Percentiles rank a stretch among this genome's conserved stretches.
These are phyloP conservation scores for Lepidotrigona ventralis DNA, from an alignment of 1,140 invertebrate genomes.

Conservation along the genomic window DNA sequence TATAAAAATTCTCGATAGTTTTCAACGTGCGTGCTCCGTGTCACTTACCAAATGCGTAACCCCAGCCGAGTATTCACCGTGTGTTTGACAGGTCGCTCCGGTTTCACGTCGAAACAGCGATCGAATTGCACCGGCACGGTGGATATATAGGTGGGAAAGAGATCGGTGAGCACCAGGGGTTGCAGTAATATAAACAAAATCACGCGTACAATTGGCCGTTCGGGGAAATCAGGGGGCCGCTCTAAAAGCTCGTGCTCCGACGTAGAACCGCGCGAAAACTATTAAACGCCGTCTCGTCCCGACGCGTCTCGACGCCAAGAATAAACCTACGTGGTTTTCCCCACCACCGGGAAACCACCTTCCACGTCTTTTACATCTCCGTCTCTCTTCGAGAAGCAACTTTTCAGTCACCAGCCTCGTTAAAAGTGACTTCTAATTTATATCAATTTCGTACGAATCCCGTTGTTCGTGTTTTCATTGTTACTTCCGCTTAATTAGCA, in stretches of 20 bases:
- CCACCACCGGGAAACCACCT: slow-evolving; percentile 65
- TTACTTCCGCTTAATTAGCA: no score
- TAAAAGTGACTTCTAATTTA: no score
- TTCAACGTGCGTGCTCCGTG: neutral
- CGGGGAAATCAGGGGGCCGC: slow-evolving; percentile 23
- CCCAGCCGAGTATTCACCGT: neutral
- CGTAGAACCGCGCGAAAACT: slow-evolving; percentile 70
- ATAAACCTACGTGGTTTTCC: slow-evolving; percentile 71
- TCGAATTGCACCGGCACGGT: neutral
- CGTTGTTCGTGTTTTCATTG: no score
- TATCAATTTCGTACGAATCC: no score
- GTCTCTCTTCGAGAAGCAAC: slow-evolving; percentile 27
- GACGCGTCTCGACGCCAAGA: slow-evolving; percentile 73
- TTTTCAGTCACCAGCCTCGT: neutral
- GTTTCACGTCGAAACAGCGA: neutral
- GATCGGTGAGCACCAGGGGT: neutral
- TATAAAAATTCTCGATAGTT: neutral
- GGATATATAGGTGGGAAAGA: neutral
- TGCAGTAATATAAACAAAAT: slow-evolving; percentile 17
- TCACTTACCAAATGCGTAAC: slow-evolving; percentile 2
- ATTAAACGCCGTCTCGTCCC: slow-evolving; percentile 67
- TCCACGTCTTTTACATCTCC: slow-evolving; percentile 44
- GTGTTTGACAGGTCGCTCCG: neutral
- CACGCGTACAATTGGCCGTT: slow-evolving; percentile 52
- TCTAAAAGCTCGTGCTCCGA: slow-evolving; percentile 33